Base-by-base conservation (phyloP, 53 echinoderm and acorn worm genomes). In the Holothuria scabra region DNA sequence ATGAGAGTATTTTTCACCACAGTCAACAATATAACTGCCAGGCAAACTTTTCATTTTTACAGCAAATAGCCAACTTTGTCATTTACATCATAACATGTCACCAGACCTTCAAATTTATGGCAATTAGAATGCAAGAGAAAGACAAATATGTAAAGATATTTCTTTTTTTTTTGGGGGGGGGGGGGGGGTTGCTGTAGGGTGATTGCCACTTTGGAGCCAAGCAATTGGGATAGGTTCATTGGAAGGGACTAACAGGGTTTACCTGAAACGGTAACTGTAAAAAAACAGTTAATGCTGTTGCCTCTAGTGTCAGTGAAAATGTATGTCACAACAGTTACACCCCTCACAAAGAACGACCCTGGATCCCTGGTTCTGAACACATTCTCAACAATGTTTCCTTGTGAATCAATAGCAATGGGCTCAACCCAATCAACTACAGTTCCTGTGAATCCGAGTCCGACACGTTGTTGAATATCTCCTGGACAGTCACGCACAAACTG, bases 341-440 rank as follows among this genome's bases (percentile, higher is more conserved):
- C 69, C 41, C 69, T 69, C 3, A 29, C n/a, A 34, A 69, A 69
- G 69, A 69, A 69, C 20, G 34, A 30, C 22, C 69, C 69, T 69
- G 69, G 69, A 10, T 69, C 35, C 28, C 18, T 18, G 22, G 30
- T 69, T 34, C 2, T 22, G 22, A 33, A 34, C 16, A 69, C 44
- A 18, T 29, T 22, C 14, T 38, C 19, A 41, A 69, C 69, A 3
- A 69, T 34, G 34, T 18, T 34, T n/a, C 69, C 69, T 69, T 8
- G 2, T n/a, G 69, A 69, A 44, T 69, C 69, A 38, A 69, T 44
- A 22, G 35, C 69, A 35, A 69, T 32, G 21, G 69, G 69, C 69
- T 32, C 69, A 18, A 41, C 5, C 69, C 69, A 69, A 22, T 20
- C n/a, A 11, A 69, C 69, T 37, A 21, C 4, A 20, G 41, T 44